These are phyloP conservation scores for Dasyurus viverrinus DNA, from an alignment of 2,113 vertebrate species.

Conservation along the genomic window DNA sequence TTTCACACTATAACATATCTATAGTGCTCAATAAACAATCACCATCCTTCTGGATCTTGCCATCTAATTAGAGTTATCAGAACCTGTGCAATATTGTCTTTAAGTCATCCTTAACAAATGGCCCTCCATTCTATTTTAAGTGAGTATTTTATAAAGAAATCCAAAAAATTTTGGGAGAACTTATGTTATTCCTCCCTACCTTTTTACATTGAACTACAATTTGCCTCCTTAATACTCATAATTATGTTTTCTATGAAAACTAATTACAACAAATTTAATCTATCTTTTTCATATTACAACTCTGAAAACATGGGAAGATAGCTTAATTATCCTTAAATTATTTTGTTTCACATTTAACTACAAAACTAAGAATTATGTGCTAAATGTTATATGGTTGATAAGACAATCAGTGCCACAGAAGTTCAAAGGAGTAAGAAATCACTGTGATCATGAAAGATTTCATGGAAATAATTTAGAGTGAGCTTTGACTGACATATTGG, in stretches of 20 bases:
- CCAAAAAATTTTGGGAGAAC: not conserved
- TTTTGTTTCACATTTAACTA: not conserved
- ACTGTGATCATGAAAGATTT: not conserved
- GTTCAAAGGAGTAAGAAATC: conserved; percentile 4
- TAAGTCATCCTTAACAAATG: not conserved
- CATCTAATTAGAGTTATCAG: not conserved
- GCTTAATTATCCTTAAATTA: not conserved
- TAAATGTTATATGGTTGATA: not conserved
- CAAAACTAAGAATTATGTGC: not conserved
- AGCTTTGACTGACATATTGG: not conserved
- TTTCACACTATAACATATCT: not conserved
- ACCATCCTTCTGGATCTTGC: not conserved
- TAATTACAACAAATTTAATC: not conserved
- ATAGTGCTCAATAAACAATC: not conserved
- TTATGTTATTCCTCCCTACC: not conserved
- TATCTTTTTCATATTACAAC: not conserved
- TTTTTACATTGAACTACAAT: not conserved
- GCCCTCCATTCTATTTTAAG: not conserved
- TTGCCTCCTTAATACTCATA: not conserved
- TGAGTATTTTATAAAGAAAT: not conserved
- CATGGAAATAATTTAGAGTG: not conserved
- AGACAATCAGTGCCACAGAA: not conserved
- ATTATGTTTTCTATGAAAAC: not conserved
- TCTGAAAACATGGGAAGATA: not conserved
- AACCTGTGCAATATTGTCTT: not conserved